Conservation (phyloP, 2,797 vertebrate species). For the Chrysocyon brachyurus region DNA sequence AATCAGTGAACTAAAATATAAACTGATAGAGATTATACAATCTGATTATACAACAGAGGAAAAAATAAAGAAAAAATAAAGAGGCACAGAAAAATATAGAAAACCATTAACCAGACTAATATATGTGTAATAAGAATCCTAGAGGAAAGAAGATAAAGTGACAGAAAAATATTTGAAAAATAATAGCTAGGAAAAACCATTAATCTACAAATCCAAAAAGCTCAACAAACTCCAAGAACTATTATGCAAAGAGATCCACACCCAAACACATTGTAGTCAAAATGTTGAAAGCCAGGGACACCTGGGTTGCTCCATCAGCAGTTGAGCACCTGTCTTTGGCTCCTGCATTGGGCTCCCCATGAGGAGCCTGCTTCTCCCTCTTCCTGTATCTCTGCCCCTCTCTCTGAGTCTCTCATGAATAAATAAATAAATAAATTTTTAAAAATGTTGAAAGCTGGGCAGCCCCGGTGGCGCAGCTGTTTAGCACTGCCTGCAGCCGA, state of each 20-base stretch:
- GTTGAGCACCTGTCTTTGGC: too few species aligned
- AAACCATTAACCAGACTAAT: neutral
- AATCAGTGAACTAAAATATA: neutral
- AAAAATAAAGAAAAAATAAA: neutral
- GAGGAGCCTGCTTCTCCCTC: too few species aligned
- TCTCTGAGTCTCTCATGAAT: too few species aligned
- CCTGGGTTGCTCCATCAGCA: too few species aligned
- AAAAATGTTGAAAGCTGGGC: too few species aligned
- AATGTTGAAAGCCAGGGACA: neutral
- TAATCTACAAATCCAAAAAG: conserved; percentile 3
- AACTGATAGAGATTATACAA: neutral
- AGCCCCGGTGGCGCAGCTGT: too few species aligned
- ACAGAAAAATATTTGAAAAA: neutral
- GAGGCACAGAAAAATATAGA: neutral
- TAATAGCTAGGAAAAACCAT: neutral
- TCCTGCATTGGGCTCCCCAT: too few species aligned
- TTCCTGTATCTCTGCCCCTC: too few species aligned
- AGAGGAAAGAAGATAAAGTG: neutral
- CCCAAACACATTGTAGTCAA: neutral
- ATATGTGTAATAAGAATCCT: neutral
- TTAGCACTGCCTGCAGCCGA: too few species aligned
- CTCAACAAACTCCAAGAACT: neutral
- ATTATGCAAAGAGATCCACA: neutral
- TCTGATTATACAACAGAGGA: neutral
- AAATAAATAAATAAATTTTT: too few species aligned